A percentile compares a stretch with the other conserved stretches of the same genome.
Evolutionary conservation across 2,797 vertebrate species (phyloP).

Genomic region (Enteromius mattozi): DNA sequence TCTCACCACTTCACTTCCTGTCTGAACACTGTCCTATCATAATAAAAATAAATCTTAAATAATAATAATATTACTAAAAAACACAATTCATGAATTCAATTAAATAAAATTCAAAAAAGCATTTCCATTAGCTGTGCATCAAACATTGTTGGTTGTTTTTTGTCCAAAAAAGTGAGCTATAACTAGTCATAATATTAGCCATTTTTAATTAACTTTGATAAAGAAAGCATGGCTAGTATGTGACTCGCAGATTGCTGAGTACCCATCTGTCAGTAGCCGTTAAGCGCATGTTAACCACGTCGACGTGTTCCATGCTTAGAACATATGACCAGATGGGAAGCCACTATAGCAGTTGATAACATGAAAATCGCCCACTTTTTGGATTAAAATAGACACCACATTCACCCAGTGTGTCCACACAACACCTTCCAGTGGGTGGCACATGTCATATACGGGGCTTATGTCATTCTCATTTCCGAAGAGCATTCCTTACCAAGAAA

Average conservation of each 20-base stretch:
- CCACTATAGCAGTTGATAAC: slow-evolving; percentile 15
- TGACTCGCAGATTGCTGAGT: slow-evolving; percentile 24
- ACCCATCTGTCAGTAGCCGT: slow-evolving; percentile 31
- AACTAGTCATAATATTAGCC: neutral
- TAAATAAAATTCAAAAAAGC: neutral
- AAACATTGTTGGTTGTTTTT: neutral
- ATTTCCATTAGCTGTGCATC: neutral
- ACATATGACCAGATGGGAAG: slow-evolving; percentile 41
- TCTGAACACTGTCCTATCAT: neutral
- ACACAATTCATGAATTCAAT: neutral
- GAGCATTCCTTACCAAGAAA: slow-evolving; percentile 8
- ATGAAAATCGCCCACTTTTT: slow-evolving; percentile 30
- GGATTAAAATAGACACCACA: slow-evolving; percentile 37
- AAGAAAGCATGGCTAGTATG: slow-evolving; percentile 38
- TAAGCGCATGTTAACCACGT: slow-evolving; percentile 31
- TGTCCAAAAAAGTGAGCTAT: neutral
- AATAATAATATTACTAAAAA: neutral
- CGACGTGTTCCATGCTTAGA: slow-evolving; percentile 20
- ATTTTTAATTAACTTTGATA: neutral
- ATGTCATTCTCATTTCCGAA: slow-evolving; percentile 15
- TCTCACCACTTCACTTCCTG: neutral
- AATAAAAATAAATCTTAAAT: neutral
- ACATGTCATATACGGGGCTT: slow-evolving; percentile 19
- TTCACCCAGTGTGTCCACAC: slow-evolving; percentile 32
- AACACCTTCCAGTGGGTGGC: slow-evolving; percentile 40